Evolutionary conservation across 1,140 invertebrate species (phyloP), one percentile per base, ranked within the genome.

Genomic region (Pachypsylla venusta): DNA sequence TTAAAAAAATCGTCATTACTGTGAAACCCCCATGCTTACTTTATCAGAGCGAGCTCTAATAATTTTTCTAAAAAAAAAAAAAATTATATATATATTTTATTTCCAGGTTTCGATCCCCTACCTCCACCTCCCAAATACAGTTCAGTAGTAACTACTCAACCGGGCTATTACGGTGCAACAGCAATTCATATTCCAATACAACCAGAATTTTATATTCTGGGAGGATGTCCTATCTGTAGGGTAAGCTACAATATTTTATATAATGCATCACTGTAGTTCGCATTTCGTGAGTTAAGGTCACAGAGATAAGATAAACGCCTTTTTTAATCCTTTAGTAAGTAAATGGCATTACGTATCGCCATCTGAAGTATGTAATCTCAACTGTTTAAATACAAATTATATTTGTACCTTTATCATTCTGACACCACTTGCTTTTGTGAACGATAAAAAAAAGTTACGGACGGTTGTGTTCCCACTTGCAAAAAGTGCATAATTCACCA

Each of bases 171-270:
- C 57, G 64, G 65, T 22, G 39, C 62, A 20, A 66, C 65, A 10
- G 61, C 66, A 1, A 58, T 66, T 14, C 63, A 64, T 35, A 53
- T 68, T 57, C 58, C 57, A 19, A 67, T 70, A 20, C 75, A 78
- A 19, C 70, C 74, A 20, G 77, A 82, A 63, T 81, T 87, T 16
- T 81, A 85, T 64, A 67, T 85, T 14, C 80, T 89, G 12, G 86
- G 87, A 2, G 83, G 80, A 12, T 91, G 88, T 72, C 88, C 88
- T 40, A 83, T 84, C 5, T 91, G 88, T 70, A 75, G 85, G 64
- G 84, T 82, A 69, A 72, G 73, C 70, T 39, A 57, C 14, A 59
- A 20, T 27, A 30, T 57, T 56, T 57, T 58, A 19, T 61, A 35
- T 30, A 56, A 12, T 24, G 20, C 24, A 5, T 19, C 30, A 28